Conservation (phyloP, 2,888 invertebrate genomes). For the Nesidiocoris tenuis region DNA sequence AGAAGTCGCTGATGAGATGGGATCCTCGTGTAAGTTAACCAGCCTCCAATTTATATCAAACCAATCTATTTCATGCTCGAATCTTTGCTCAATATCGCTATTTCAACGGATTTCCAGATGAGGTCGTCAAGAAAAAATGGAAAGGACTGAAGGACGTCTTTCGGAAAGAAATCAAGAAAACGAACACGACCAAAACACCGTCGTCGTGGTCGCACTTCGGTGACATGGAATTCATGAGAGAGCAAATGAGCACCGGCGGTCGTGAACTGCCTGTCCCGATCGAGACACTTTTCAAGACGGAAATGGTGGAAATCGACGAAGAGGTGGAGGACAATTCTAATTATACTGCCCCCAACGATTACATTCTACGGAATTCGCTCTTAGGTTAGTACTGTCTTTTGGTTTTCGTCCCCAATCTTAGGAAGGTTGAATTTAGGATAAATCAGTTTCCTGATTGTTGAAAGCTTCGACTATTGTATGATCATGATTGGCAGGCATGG, state of each 20-base stretch:
- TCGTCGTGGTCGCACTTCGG: constrained; percentile 55
- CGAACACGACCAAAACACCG: constrained; percentile 51
- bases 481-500: too few relatives aligned
- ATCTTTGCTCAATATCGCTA: background rate
- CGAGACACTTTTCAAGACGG: constrained; percentile 26
- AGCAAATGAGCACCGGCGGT: constrained; percentile 53
- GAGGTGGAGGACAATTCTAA: constrained; percentile 29
- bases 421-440: too few relatives aligned
- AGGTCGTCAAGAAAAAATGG: constrained; percentile 52
- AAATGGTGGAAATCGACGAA: constrained; percentile 34
- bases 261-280: constrained; percentile 34
- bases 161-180: constrained; percentile 54
- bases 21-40: constrained; percentile 53
- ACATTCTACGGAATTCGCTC: constrained; percentile 23
- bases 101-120: constrained; percentile 39
- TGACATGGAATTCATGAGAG: constrained; percentile 55
- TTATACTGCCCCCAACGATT: constrained; percentile 5
- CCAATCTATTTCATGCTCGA: background rate
- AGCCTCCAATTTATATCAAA: background rate
- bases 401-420: too few relatives aligned
- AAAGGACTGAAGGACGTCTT: constrained; percentile 55
- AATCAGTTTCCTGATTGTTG: too few relatives aligned
- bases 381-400: background rate
- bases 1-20: constrained; percentile 55
- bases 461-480: too few relatives aligned